Conservation (phyloP, 2,797 vertebrate species). For the Halcyon leucocephala region DNA sequence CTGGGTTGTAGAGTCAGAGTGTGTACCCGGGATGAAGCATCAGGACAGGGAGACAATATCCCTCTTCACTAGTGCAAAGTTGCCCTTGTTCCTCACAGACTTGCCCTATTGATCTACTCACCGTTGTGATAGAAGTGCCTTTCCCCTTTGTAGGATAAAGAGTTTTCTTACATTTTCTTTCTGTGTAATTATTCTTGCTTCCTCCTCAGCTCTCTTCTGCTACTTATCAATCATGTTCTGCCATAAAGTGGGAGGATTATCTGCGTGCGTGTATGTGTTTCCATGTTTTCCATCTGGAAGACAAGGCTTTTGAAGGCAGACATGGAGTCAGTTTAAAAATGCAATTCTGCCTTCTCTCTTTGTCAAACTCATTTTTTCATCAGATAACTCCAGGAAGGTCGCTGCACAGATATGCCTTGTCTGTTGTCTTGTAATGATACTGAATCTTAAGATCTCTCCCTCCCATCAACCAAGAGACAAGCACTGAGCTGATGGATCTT, state of each 20-base stretch:
- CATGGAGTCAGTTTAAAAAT: neutral
- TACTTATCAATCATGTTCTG: neutral
- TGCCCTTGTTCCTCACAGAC: neutral
- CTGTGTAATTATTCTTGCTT: conserved; percentile 5
- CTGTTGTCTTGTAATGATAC: neutral
- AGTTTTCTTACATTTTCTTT: neutral
- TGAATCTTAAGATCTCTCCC: neutral
- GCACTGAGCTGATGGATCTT: neutral
- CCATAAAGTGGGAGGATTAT: neutral
- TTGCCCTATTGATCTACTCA: rapidly evolving
- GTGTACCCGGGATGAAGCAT: neutral
- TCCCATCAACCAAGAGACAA: neutral
- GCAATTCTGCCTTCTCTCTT: neutral
- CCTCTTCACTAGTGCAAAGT: neutral
- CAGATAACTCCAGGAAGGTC: neutral
- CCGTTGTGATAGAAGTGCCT: neutral
- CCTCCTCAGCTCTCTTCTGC: neutral
- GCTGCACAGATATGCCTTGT: neutral
- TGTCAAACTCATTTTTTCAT: neutral
- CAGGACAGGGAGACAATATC: neutral
- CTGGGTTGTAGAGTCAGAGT: neutral
- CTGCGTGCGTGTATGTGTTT: neutral
- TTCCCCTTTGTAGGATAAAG: neutral
- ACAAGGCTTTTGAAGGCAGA: conserved; percentile 26
- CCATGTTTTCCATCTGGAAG: neutral